Conservation (phyloP, 2,888 invertebrate species). For the Macrosoma leucophasiata region DNA sequence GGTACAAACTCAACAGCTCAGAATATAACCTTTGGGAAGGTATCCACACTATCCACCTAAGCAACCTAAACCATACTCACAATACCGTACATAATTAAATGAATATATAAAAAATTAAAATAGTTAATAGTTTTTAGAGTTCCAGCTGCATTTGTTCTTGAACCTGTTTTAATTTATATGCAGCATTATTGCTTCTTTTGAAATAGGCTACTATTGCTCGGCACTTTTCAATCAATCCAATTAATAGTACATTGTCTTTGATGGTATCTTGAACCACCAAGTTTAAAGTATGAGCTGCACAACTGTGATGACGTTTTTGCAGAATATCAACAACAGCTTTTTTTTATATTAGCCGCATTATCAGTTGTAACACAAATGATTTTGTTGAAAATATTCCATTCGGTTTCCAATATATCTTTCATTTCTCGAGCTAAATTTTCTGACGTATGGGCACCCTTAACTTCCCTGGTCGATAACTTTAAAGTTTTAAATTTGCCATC, state of each 20-base stretch:
- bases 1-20: too few species aligned
- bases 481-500: conserved; percentile 11
- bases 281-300: too few species aligned
- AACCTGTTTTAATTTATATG: neutral
- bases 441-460: conserved; percentile 8
- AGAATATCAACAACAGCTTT: conserved; percentile 12
- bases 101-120: neutral
- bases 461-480: conserved; percentile 12
- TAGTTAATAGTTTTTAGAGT: neutral
- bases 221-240: conserved; percentile 9
- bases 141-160: neutral
- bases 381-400: conserved; percentile 20
- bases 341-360: conserved; percentile 19
- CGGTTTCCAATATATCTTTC: conserved; percentile 15
- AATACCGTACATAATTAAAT: too few species aligned
- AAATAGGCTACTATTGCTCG: conserved; percentile 8
- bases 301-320: too few species aligned
- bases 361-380: conserved; percentile 18
- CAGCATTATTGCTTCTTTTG: conserved; percentile 5
- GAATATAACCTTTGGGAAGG: too few species aligned
- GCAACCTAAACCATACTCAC: too few species aligned
- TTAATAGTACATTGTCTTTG: conserved; percentile 8
- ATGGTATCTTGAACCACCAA: conserved; percentile 3
- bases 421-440: conserved; percentile 15
- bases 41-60: too few species aligned